Base-by-base conservation (phyloP, 2,113 vertebrate genomes). In the Chrysochloris asiatica region DNA sequence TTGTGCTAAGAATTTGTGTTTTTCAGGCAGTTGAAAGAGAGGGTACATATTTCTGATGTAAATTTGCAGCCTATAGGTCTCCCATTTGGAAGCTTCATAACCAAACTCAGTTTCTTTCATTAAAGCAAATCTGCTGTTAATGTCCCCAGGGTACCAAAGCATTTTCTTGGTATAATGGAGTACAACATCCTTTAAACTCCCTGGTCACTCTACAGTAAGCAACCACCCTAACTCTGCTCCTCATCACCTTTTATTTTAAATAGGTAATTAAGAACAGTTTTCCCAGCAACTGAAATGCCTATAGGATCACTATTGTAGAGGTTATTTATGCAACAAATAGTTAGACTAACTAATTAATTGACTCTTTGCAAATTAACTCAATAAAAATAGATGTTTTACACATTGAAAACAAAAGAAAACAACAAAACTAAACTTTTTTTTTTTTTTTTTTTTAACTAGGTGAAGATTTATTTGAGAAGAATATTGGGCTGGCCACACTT, bases 131-230 rank as follows among this genome's bases (percentile, higher is more conserved):
- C 71, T 92, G 93, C 56, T 50, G 83, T 89, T 77, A 56, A 45
- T 90, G 77, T 84, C 86, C 86, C 65, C 67, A 83, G 92, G 86
- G 92, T 76, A 83, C 47, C 84, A 76, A 86, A 72, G 59, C 90
- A 81, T 95, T 92, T 94, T 93, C 83, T 36, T 50, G 61, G 36
- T 24, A 36, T 88, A 92, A 93, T 88, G 52, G 92, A 92, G 38
- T 94, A 78, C 75, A 92, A 93, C 94, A 43, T 69, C 54, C 90
- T 86, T 95, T 96, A 93, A 91, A 83, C 69, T 93, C 61, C 65
- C 28, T n/a, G 69, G 61, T 89, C 82, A 67, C 52, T 86, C 67
- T 79, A 77, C n/a, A 93, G 93, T 78, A 67, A 77, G 73, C 90
- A 83, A 83, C 56, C 43, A 76, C 69, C 83, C 90, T 73, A 63